Base-by-base conservation (phyloP, 2,797 vertebrate species). In the Danio tinwini region DNA sequence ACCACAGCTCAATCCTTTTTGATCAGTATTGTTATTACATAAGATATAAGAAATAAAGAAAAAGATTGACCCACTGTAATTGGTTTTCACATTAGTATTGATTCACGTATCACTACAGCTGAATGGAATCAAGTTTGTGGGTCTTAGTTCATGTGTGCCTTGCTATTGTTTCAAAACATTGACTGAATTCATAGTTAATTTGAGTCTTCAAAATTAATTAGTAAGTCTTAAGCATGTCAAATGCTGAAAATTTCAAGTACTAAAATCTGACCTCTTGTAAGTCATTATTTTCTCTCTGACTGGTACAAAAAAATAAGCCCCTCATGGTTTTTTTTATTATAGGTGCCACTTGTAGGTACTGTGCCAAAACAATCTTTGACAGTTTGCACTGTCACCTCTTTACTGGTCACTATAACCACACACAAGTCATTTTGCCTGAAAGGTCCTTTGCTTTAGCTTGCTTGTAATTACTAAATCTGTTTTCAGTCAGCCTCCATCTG, bases 361-460 rank as follows among this genome's bases (percentile, higher is more conserved):
- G 71, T 29, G 71, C 71, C 55, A 73, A 73, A 73, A 59, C 61
- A 74, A 67, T 62, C 44, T 70, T 40, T 59, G 9, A 61, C 44
- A 59, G 74, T 78, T 78, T 78, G 52, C 67, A 62, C 63, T 67
- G 45, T 77, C 74, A 80, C 78, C 39, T 73, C 65, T 61, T 67
- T 67, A 59, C 53, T 52, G 6, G 5, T 74, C 56, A 61, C 21
- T 16, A 49, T 67, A 52, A 56, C 39, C 13, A 58, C 5, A 7
- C 17, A 40, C 50, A 64, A 39, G 42, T 17, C 29, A 44, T 59
- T 70, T 75, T 42, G 0, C 9, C 29, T 70, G 29, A 78, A 74
- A 61, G 62, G 11, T 44, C 55, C 12, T 29, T 55, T 78, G 44
- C 61, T 74, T 74, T 40, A 47, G 56, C 40, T 69, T 70, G 29